These are phyloP conservation scores for Lemur catta DNA, from an alignment of 2,797 vertebrate species.

Conservation along the genomic window DNA sequence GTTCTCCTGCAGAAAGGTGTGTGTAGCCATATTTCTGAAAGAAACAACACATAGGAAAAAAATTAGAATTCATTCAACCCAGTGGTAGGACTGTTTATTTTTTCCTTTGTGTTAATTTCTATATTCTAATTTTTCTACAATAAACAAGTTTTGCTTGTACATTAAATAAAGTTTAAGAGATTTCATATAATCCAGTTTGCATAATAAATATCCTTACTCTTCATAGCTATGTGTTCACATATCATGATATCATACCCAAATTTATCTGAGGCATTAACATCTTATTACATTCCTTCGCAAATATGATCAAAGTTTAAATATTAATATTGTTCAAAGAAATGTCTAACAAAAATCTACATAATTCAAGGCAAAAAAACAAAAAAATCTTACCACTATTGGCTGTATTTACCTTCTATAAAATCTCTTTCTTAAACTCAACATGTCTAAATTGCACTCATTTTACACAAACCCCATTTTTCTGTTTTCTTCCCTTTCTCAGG, in stretches of 20 bases:
- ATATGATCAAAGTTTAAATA: conserved; percentile 37
- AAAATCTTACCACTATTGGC: neutral
- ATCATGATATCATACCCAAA: conserved; percentile 8
- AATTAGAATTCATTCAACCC: conserved; percentile 52
- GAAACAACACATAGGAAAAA: conserved; percentile 19
- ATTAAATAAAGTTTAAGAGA: conserved; percentile 22
- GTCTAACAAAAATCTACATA: conserved; percentile 16
- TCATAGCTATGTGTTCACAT: conserved; percentile 12
- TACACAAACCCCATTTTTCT: conserved; percentile 19
- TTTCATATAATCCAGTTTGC: neutral
- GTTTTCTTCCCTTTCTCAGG: neutral
- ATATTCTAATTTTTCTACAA: conserved; percentile 46
- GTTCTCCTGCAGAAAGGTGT: conserved; percentile 96
- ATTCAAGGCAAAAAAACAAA: neutral
- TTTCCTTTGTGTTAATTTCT: conserved; percentile 21
- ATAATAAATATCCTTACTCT: neutral
- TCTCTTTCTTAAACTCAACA: conserved; percentile 31
- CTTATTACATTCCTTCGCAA: conserved; percentile 22
- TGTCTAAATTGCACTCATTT: neutral
- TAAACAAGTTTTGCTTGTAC: neutral
- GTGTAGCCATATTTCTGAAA: conserved; percentile 93
- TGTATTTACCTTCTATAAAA: neutral
- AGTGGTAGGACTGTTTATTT: neutral
- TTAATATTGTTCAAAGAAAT: conserved; percentile 31
- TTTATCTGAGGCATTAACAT: conserved; percentile 23